Evolutionary conservation across 2,113 vertebrate genomes (phyloP).

Genomic region (Larimichthys polyactis): DNA sequence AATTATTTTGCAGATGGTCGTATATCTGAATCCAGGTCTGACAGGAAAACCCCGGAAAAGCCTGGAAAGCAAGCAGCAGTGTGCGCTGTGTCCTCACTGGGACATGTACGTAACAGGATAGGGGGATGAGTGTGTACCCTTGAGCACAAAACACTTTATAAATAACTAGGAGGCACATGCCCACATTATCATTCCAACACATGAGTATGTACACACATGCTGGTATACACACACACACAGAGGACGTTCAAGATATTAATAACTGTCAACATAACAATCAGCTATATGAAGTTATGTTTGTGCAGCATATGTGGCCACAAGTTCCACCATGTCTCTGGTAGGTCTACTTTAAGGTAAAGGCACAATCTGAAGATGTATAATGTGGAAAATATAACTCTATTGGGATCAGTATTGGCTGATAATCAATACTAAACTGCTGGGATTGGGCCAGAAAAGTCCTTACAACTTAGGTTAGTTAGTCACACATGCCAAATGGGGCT

Average conservation of each 20-base stretch:
- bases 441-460: no score
- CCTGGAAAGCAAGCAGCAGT: slow-evolving; percentile 62
- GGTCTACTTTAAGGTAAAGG: not conserved
- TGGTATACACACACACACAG: slow-evolving; percentile 20
- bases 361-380: not conserved
- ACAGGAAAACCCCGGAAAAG: slow-evolving; percentile 7
- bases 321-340: not conserved
- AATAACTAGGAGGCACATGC: slow-evolving; percentile 82
- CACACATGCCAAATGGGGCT: not conserved
- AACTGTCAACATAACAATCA: slow-evolving; percentile 58
- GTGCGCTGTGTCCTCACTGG: slow-evolving; percentile 47
- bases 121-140: slow-evolving; percentile 70
- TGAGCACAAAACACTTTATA: slow-evolving; percentile 83
- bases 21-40: slow-evolving; percentile 3
- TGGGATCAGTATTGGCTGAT: not conserved
- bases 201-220: slow-evolving; percentile 33
- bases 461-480: not conserved
- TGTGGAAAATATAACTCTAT: not conserved
- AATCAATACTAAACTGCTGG: not conserved
- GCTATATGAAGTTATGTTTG: slow-evolving; percentile 19
- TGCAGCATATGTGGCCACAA: not conserved
- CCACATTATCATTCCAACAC: slow-evolving; percentile 75
- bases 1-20: not conserved
- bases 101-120: slow-evolving; percentile 69
- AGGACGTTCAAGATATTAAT: slow-evolving; percentile 70